These are phyloP conservation scores for Cherax destructor DNA, from an alignment of 1,140 invertebrate species.

Conservation along the genomic window DNA sequence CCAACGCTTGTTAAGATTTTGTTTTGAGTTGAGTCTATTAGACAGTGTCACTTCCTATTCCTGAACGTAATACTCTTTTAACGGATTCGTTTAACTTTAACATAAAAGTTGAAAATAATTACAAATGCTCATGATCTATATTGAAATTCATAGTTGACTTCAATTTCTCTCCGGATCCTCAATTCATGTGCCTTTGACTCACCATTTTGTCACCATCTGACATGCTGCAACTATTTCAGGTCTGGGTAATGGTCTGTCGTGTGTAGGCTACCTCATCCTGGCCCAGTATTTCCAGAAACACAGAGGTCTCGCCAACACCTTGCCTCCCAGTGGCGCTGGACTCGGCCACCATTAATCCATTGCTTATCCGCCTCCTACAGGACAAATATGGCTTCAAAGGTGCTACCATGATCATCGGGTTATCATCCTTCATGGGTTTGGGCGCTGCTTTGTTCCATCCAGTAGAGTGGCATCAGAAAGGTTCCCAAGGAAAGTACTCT, in stretches of 20 bases:
- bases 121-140: no score
- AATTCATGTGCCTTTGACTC: no score
- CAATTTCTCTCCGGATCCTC: no score
- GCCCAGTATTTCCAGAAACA: slow-evolving; percentile 45
- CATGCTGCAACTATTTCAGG: background rate
- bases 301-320: slow-evolving; percentile 44
- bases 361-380: slow-evolving; percentile 45
- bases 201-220: no score
- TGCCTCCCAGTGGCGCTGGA: slow-evolving; percentile 29
- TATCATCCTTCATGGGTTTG: slow-evolving; percentile 12
- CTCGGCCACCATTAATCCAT: slow-evolving; percentile 26
- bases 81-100: no score
- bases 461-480: slow-evolving; percentile 48
- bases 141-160: no score
- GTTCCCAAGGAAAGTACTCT: background rate
- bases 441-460: slow-evolving; percentile 54
- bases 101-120: no score
- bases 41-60: no score
- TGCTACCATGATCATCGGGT: slow-evolving; percentile 45
- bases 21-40: no score
- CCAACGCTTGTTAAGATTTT: no score
- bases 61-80: no score
- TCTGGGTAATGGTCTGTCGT: slow-evolving; percentile 38
- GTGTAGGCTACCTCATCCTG: slow-evolving; percentile 56
- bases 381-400: slow-evolving; percentile 32